These are phyloP conservation scores for Neosilurus mollespiculum DNA, from an alignment of 2,797 vertebrate genomes.

Conservation along the genomic window DNA sequence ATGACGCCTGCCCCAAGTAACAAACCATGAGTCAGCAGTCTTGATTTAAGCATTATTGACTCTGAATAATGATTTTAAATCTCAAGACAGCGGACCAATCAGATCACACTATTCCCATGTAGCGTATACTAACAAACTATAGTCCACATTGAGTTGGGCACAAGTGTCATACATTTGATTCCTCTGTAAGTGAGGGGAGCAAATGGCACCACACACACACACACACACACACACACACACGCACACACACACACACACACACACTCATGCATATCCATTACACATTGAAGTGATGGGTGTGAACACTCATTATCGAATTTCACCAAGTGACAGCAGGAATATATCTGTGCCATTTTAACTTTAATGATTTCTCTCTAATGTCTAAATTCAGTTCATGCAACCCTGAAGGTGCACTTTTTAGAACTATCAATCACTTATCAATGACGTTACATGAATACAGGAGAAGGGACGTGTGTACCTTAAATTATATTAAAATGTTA, in stretches of 20 bases:
- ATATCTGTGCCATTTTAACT: not conserved
- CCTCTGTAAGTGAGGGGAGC: constrained; percentile 13
- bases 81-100: too few species aligned
- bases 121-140: not conserved
- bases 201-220: constrained; percentile 33
- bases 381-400: not conserved
- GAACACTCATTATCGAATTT: constrained; percentile 31
- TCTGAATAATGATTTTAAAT: too few species aligned
- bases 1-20: too few species aligned
- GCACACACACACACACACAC: constrained; percentile 4
- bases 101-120: too few species aligned
- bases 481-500: not conserved
- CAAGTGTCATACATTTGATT: not conserved
- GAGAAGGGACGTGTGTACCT: too few species aligned
- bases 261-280: constrained; percentile 31
- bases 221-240: constrained; percentile 20
- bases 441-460: not conserved
- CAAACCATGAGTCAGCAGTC: too few species aligned
- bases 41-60: too few species aligned
- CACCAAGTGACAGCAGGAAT: not conserved
- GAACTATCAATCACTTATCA: not conserved
- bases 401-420: not conserved
- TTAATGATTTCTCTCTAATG: not conserved
- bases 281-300: constrained; percentile 28
- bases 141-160: not conserved